Evolutionary conservation across 2,797 vertebrate species (phyloP).

Genomic region (Tokudaia tokunoshimensis): DNA sequence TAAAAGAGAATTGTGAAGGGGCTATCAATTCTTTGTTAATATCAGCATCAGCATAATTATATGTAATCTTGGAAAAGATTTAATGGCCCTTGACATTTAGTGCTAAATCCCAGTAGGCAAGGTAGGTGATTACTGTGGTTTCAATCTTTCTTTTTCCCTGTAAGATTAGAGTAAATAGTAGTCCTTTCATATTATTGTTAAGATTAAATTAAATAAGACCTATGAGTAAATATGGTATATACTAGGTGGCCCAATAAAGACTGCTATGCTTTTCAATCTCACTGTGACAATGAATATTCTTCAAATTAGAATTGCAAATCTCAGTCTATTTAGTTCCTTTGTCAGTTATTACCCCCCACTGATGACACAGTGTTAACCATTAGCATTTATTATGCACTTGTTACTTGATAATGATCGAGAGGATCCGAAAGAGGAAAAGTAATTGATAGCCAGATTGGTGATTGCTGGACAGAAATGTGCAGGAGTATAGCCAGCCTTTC

Average conservation of each 20-base stretch:
- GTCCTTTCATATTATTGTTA: neutral
- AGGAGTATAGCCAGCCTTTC: slow-evolving; percentile 80
- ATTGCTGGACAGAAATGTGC: slow-evolving; percentile 80
- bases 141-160: neutral
- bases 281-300: neutral
- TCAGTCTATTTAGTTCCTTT: slow-evolving; percentile 33
- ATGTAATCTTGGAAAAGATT: slow-evolving; percentile 36
- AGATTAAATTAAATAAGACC: neutral
- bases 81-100: slow-evolving; percentile 14
- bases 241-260: neutral
- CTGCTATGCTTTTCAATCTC: neutral
- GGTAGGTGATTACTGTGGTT: neutral
- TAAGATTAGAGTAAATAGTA: neutral
- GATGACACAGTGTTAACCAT: slow-evolving; percentile 25
- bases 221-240: neutral
- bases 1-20: neutral
- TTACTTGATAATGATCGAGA: slow-evolving; percentile 48
- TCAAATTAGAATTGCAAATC: slow-evolving; percentile 1
- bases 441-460: slow-evolving; percentile 79
- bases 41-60: slow-evolving; percentile 17
- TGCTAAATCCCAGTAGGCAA: slow-evolving; percentile 16
- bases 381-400: slow-evolving; percentile 45
- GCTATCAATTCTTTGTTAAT: neutral
- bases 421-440: slow-evolving; percentile 77
- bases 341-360: slow-evolving; percentile 1